Evolutionary conservation across 2,797 vertebrate genomes (phyloP).

Genomic region (Menidia menidia): DNA sequence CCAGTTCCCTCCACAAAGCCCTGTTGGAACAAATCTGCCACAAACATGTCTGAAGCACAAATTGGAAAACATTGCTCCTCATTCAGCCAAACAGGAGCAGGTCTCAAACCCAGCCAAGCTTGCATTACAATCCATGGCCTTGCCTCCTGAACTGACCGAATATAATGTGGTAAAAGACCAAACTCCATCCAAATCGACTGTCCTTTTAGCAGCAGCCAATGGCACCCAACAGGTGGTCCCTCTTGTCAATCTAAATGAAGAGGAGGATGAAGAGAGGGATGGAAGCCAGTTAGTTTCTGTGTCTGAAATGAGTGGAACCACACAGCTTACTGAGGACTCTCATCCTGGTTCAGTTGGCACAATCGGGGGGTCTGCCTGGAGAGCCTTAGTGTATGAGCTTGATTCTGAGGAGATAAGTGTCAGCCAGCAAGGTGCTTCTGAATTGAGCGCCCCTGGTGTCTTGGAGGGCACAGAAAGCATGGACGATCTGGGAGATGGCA

Average conservation of each 20-base stretch:
- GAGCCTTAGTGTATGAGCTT: conserved; percentile 78
- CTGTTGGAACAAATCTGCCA: conserved; percentile 6
- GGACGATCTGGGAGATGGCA: conserved; percentile 84
- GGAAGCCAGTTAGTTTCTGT: conserved; percentile 82
- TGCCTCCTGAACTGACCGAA: conserved; percentile 9
- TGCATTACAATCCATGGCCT: conserved; percentile 22
- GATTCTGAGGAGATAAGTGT: conserved; percentile 86
- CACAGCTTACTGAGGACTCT: conserved; percentile 84
- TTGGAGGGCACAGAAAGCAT: conserved; percentile 85
- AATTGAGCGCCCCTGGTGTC: conserved; percentile 83
- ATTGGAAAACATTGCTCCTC: neutral
- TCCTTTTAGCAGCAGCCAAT: conserved; percentile 1
- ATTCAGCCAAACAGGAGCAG: conserved; percentile 4
- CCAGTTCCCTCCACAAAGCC: conserved; percentile 23
- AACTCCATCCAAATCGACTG: conserved; percentile 30
- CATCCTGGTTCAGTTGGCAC: conserved; percentile 80
- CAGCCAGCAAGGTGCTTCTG: conserved; percentile 84
- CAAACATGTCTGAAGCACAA: conserved; percentile 20
- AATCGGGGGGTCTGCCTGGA: conserved; percentile 73
- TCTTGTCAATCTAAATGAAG: conserved; percentile 65
- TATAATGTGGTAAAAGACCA: conserved; percentile 39
- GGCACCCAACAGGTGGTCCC: neutral
- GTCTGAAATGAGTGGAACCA: conserved; percentile 86
- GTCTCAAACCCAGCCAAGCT: conserved; percentile 18
- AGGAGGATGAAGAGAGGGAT: conserved; percentile 80